Evolutionary conservation across 2,113 vertebrate genomes (phyloP), one percentile per base, ranked within the genome.

Genomic region (Myrmecobius fasciatus): DNA sequence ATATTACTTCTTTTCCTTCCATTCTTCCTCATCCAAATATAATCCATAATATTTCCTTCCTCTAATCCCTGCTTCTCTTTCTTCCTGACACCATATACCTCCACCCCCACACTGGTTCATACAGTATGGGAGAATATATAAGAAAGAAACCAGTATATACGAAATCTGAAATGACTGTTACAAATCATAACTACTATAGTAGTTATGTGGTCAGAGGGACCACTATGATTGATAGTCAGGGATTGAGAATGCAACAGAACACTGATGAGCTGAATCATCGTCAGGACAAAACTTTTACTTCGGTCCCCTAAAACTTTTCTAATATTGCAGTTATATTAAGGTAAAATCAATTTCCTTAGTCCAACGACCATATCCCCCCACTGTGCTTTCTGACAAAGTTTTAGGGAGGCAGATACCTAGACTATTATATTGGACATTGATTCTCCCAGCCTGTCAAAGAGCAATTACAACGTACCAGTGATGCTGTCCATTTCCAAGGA

Each of bases 401-500:
- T 3, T 25, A 89, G 10, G 22, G 51, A 47, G 48, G 1, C 49
- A 25, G 25, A 22, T 54, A 7, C 36, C 31, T 10, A 17, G 47
- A 36, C 1, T n/a, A 46, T 31, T 43, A 53, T 25, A 0, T n/a
- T 1, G 7, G 0, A 31, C 31, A 43, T 43, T 92, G 67, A 25
- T 25, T 88, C 89, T 4, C 3, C 43, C 56, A 60, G 52, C 1
- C 0, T 75, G 31, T 26, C 22, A 22, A 43, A 47, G 1, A 0
- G 0, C 0, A 0, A 43, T 25, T 10, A 25, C 2, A 43, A 20
- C 36, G 11, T 47, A 22, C 43, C 52, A 88, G 26, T 53, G 43
- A 53, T 48, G 75, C 24, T 46, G 89, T 3, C 0, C 8, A 0
- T 90, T 60, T 51, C 53, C 1, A 17, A 95, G 96, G 52, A 95